phyloP scores from a whole-genome alignment of 2,113 vertebrate species.

The Myotis brandtii region DNA sequence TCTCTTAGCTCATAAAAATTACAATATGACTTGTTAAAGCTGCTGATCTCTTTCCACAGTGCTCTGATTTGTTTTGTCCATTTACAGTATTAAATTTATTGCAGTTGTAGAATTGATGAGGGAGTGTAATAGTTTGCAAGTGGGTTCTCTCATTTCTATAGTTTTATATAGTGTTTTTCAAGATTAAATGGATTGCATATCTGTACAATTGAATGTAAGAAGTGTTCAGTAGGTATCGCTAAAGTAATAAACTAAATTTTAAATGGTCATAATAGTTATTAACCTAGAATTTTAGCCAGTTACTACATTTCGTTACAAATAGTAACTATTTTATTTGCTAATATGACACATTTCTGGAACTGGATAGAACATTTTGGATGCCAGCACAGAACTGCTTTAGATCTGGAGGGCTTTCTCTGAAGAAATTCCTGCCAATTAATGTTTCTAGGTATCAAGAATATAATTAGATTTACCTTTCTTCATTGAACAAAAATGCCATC shows the following conservation, averaged over 20 bases:
- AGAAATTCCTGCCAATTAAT: constrained; percentile 35
- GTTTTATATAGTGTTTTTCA: constrained; percentile 77
- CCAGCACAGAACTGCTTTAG: constrained; percentile 47
- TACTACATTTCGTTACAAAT: constrained; percentile 56
- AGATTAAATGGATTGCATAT: constrained; percentile 81
- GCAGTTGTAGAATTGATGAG: constrained; percentile 28
- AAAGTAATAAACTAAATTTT: constrained; percentile 32
- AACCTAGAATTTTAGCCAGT: constrained; percentile 49
- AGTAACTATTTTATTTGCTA: constrained; percentile 32
- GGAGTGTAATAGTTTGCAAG: not conserved
- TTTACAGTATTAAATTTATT: constrained; percentile 67
- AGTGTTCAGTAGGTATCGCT: constrained; percentile 57
- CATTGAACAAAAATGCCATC: not conserved
- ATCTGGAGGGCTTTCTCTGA: constrained; percentile 1
- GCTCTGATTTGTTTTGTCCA: constrained; percentile 67
- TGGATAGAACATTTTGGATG: constrained; percentile 38
- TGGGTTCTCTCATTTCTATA: constrained; percentile 62
- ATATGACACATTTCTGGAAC: constrained; percentile 44
- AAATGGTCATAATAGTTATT: constrained; percentile 41
- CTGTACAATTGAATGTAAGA: constrained; percentile 70
- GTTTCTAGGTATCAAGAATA: not conserved
- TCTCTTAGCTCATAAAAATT: constrained; percentile 65
- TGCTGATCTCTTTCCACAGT: constrained; percentile 59
- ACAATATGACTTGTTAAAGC: constrained; percentile 49
- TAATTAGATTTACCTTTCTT: not conserved